These are phyloP conservation scores for Caenorhabditis wallacei DNA, from an alignment of 2,888 invertebrate genomes.

Conservation along the genomic window DNA sequence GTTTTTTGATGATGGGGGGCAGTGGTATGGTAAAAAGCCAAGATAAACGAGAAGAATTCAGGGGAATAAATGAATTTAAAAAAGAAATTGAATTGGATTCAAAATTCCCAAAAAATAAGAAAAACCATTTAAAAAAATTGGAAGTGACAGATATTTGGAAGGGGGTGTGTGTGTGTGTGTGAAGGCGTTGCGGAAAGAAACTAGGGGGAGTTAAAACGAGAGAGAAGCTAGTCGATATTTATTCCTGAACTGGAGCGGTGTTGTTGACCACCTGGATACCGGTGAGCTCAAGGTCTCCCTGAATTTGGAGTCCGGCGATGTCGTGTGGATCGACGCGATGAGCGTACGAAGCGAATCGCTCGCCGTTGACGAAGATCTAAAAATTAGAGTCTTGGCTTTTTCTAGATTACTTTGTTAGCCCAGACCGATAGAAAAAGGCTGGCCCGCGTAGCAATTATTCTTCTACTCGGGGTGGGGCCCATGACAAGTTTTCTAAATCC, in stretches of 20 bases:
- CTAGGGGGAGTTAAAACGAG: constrained; percentile 9
- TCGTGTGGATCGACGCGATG: constrained; percentile 79
- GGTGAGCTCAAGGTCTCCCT: constrained; percentile 77
- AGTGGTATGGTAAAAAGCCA: constrained; percentile 51
- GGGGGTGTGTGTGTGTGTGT: background rate
- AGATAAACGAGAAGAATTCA: constrained; percentile 7
- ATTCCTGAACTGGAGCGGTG: constrained; percentile 21
- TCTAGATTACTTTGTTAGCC: too few species aligned
- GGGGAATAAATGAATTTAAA: background rate
- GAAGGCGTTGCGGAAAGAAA: too few species aligned
- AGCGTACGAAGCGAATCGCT: constrained; percentile 79
- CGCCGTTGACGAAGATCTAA: constrained; percentile 81
- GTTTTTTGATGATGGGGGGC: constrained; percentile 54
- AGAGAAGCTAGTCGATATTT: background rate
- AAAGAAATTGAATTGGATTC: constrained; percentile 15
- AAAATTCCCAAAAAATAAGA: constrained; percentile 9
- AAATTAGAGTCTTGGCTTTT: too few species aligned
- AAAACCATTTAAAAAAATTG: constrained; percentile 15
- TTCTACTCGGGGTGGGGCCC: too few species aligned
- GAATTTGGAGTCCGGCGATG: constrained; percentile 78
- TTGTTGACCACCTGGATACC: constrained; percentile 70
- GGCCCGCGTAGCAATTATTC: too few species aligned
- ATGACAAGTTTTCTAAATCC: too few species aligned
- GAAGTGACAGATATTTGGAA: constrained; percentile 53
- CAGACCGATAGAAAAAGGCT: too few species aligned